These are phyloP conservation scores for Platysternon megacephalum DNA, from an alignment of 2,113 vertebrate species.

Conservation along the genomic window DNA sequence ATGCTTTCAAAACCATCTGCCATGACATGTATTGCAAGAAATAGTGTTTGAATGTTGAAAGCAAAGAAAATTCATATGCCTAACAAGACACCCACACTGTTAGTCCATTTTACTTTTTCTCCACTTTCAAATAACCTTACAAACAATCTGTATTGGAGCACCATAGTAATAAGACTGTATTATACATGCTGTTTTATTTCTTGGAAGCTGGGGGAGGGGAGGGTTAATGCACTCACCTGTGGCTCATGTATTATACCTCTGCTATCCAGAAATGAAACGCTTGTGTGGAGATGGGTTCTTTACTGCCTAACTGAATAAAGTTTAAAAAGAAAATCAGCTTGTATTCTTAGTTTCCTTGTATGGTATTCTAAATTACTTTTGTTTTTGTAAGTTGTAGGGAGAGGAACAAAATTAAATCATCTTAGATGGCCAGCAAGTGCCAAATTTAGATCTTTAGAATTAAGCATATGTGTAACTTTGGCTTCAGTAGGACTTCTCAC, in stretches of 20 bases:
- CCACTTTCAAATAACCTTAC: conserved; percentile 48
- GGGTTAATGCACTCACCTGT: conserved; percentile 60
- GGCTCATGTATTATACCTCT: conserved; percentile 78
- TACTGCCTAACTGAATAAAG: conserved; percentile 76
- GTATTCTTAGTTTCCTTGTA: conserved; percentile 38
- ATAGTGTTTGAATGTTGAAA: conserved; percentile 24
- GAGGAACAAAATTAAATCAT: background rate
- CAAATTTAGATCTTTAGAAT: background rate
- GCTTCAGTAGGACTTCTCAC: background rate
- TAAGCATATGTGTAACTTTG: background rate
- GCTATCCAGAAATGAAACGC: conserved; percentile 74
- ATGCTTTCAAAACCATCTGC: conserved; percentile 52
- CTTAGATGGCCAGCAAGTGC: conserved; percentile 15
- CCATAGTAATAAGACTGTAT: conserved; percentile 68
- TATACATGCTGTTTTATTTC: conserved; percentile 76
- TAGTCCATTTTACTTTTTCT: conserved; percentile 61
- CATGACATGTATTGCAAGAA: background rate
- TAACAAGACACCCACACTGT: conserved; percentile 46
- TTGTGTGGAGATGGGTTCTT: conserved; percentile 75
- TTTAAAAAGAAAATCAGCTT: conserved; percentile 23
- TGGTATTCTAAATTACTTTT: background rate
- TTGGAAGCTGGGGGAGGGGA: conserved; percentile 68
- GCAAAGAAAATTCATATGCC: conserved; percentile 33
- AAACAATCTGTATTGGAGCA: conserved; percentile 69
- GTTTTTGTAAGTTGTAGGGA: background rate